A percentile compares a stretch with the other conserved stretches of the same genome.
Conservation (phyloP, 2,113 vertebrate species). For the Melanerpes aurifrons region DNA sequence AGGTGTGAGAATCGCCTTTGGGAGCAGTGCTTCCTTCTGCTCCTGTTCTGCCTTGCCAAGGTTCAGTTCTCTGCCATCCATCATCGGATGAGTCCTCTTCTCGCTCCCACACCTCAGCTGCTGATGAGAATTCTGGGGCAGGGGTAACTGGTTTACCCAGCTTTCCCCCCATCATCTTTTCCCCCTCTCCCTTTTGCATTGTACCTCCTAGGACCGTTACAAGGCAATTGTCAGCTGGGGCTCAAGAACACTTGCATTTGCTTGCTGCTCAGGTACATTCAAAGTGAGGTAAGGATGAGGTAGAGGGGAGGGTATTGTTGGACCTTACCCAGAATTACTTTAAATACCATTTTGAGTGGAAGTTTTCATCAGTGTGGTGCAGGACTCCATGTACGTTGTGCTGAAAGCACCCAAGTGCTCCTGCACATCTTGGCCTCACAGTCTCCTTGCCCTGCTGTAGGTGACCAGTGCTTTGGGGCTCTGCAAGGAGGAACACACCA, state of each 20-base stretch:
- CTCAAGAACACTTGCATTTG: neutral
- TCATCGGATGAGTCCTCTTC: neutral
- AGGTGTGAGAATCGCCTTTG: slow-evolving; percentile 14
- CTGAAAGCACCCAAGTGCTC: neutral
- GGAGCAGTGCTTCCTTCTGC: slow-evolving; percentile 42
- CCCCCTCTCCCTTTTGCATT: neutral
- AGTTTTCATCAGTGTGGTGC: neutral
- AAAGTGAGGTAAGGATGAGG: neutral
- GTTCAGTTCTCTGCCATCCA: slow-evolving; percentile 26
- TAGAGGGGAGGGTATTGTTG: neutral
- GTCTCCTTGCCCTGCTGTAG: neutral
- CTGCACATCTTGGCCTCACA: accelerated
- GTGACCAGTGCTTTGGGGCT: accelerated
- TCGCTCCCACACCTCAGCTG: neutral
- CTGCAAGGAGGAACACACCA: neutral
- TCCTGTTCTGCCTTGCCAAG: slow-evolving; percentile 15
- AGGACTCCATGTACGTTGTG: accelerated
- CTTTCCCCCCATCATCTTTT: neutral
- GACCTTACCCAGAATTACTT: neutral
- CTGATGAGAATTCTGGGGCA: neutral
- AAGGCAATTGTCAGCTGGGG: neutral
- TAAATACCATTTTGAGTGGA: neutral
- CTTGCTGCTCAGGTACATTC: neutral
- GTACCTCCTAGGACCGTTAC: neutral
- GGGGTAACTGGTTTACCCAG: neutral